These are phyloP conservation scores for Spizaetus ornatus DNA, from an alignment of 2,113 vertebrate species.

Conservation along the genomic window DNA sequence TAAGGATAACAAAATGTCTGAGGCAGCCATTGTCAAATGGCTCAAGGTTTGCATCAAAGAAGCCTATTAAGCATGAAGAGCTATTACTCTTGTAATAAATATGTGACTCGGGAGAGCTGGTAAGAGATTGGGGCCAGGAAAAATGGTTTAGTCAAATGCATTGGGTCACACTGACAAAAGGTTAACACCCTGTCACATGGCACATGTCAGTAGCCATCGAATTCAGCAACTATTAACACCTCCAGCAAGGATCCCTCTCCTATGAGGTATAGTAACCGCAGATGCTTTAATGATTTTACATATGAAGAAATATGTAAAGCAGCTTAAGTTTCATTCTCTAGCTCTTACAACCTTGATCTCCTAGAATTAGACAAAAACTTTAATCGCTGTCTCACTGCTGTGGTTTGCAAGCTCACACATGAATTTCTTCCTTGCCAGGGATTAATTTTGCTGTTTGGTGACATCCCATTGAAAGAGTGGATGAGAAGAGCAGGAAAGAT, in stretches of 20 bases:
- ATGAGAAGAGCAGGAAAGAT: neutral
- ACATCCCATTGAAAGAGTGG: neutral
- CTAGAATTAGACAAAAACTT: constrained; percentile 20
- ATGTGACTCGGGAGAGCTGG: neutral
- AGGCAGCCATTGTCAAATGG: neutral
- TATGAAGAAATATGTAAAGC: constrained; percentile 5
- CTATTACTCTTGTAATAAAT: neutral
- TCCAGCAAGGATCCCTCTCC: neutral
- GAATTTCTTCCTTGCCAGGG: neutral
- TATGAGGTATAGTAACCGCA: neutral
- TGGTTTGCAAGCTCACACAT: neutral
- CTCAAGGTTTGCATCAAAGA: neutral
- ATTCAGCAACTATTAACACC: neutral
- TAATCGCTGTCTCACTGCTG: neutral
- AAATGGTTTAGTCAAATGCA: constrained; percentile 11
- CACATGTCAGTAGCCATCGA: neutral
- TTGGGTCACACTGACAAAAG: neutral
- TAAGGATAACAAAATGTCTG: constrained; percentile 14
- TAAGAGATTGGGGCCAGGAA: neutral
- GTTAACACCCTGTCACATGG: neutral
- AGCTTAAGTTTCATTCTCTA: constrained; percentile 4
- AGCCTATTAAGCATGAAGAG: neutral
- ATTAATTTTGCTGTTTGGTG: neutral
- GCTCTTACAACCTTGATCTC: constrained; percentile 29
- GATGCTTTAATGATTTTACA: neutral